Evolutionary conservation across 1,140 invertebrate species (phyloP).

Genomic region (Pararge aegeria): DNA sequence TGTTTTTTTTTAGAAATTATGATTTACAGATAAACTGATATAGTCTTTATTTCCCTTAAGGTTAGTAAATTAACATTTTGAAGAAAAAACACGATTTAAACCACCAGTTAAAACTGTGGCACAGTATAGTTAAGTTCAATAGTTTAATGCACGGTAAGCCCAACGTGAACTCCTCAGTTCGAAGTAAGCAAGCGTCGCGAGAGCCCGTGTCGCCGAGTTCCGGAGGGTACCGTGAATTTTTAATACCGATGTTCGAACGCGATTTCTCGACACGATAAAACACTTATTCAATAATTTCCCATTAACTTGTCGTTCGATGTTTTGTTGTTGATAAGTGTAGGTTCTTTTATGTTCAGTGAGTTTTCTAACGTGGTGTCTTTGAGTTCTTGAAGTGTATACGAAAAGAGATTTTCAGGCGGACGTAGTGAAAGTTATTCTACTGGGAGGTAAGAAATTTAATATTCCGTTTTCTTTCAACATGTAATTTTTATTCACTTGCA

Average conservation of each 20-base stretch:
- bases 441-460: conserved; percentile 44
- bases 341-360: conserved; percentile 21
- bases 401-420: conserved; percentile 41
- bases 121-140: conserved; percentile 18
- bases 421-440: conserved; percentile 56
- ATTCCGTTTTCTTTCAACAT: background rate
- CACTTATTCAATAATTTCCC: conserved; percentile 21
- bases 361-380: conserved; percentile 35
- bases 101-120: no score
- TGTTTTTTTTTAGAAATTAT: no score
- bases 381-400: conserved; percentile 62
- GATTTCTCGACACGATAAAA: conserved; percentile 21
- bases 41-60: no score
- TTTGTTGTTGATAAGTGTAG: conserved; percentile 18
- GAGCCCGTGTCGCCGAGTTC: conserved; percentile 22
- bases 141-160: conserved; percentile 25
- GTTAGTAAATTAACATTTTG: no score
- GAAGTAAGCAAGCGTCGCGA: conserved; percentile 19
- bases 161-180: conserved; percentile 35
- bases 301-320: conserved; percentile 8
- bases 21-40: no score
- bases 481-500: background rate
- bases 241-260: conserved; percentile 48
- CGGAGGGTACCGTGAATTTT: conserved; percentile 48
- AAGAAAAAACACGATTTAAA: no score